A percentile compares a stretch with the other conserved stretches of the same genome.
Conservation (phyloP, 2,888 invertebrate genomes). For the Drosophila prolongata region DNA sequence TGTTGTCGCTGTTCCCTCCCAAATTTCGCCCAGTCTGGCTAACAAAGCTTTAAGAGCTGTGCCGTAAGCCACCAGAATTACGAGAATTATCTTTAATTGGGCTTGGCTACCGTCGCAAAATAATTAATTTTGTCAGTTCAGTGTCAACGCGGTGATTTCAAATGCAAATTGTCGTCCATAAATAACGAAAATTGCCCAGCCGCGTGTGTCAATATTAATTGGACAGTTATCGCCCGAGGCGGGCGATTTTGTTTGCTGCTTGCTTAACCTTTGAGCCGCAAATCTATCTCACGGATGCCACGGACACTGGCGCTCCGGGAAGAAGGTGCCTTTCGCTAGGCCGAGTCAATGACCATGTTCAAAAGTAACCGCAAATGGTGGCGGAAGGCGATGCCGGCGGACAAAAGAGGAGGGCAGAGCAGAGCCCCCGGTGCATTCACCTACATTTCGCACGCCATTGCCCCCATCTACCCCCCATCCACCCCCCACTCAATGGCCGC, state of each 20-base stretch:
- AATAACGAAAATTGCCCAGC: constrained; percentile 43
- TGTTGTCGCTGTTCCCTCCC: not conserved
- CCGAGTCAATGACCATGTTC: constrained; percentile 67
- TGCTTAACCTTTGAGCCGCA: constrained; percentile 30
- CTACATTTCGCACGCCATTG: constrained; percentile 65
- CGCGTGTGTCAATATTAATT: constrained; percentile 60
- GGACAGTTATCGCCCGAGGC: constrained; percentile 46
- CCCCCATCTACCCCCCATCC: not conserved
- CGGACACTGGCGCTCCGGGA: not conserved
- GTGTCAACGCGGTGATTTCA: constrained; percentile 52
- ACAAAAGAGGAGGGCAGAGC: constrained; percentile 27
- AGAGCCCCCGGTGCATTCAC: constrained; percentile 69
- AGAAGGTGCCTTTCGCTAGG: constrained; percentile 29
- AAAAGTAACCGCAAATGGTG: constrained; percentile 65
- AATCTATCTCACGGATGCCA: constrained; percentile 5
- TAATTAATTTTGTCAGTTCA: constrained; percentile 62
- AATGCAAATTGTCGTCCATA: constrained; percentile 60
- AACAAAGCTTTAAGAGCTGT: not conserved
- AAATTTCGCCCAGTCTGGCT: not conserved
- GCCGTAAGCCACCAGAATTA: constrained; percentile 19
- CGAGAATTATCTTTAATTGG: constrained; percentile 49
- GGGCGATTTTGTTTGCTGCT: constrained; percentile 25
- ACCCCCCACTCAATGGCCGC: constrained; percentile 13
- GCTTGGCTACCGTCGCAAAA: constrained; percentile 29
- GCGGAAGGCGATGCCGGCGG: constrained; percentile 51